Percentiles rank a stretch among this genome's conserved stretches.
These are phyloP conservation scores for Perca schrenkii DNA, from an alignment of 2,113 vertebrate genomes.

Conservation along the genomic window DNA sequence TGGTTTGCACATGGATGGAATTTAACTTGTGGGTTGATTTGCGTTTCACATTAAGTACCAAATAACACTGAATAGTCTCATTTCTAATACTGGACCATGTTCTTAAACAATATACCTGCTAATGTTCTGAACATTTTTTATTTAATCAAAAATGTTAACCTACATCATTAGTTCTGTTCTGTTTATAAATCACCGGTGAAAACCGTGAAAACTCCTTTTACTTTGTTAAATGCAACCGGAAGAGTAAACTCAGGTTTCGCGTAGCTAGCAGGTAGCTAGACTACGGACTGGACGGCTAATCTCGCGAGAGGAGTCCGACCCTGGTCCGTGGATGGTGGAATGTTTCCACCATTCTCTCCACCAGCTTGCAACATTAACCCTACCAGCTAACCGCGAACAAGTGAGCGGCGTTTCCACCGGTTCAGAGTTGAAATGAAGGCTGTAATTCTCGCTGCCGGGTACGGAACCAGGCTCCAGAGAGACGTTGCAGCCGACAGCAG, in stretches of 20 bases:
- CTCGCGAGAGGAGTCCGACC: slow-evolving; percentile 13
- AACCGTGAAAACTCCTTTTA: background rate
- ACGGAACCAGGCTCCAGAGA: slow-evolving; percentile 85
- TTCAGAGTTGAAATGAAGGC: slow-evolving; percentile 80
- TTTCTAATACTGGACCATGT: background rate
- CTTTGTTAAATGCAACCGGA: slow-evolving; percentile 23
- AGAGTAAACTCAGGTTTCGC: background rate
- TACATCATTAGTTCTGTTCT: too few species aligned
- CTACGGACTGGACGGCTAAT: fast-evolving
- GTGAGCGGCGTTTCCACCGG: background rate
- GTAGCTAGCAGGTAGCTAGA: background rate
- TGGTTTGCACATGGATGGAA: background rate
- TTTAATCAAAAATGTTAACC: too few species aligned
- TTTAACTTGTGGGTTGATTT: background rate
- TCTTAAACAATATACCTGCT: background rate
- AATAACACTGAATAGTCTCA: background rate
- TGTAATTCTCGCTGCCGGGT: slow-evolving; percentile 87
- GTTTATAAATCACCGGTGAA: background rate
- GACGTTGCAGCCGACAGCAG: slow-evolving; percentile 78
- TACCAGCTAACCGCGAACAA: fast-evolving
- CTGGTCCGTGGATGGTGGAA: background rate
- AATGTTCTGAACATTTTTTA: background rate
- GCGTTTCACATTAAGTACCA: too few species aligned
- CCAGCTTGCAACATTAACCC: too few species aligned
- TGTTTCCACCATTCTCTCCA: background rate